Evolutionary conservation across 2,888 invertebrate species (phyloP), one percentile per base, ranked within the genome.

Genomic region (Subacronicta megacephala): DNA sequence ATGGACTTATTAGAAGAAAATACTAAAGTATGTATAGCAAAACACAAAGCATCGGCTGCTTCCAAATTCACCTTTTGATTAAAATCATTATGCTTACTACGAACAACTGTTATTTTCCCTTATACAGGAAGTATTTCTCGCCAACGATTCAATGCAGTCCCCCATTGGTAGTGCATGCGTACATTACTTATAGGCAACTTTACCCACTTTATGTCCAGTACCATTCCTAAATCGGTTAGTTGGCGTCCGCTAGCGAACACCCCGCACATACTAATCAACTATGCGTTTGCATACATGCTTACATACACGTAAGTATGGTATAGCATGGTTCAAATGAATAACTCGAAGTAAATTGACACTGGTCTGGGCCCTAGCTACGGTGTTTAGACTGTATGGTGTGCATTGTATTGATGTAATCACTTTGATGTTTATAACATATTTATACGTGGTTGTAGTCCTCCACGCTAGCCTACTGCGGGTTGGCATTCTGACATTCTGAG

Each of bases 221-320:
- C 46, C 61, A 66, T 61, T 68, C 76, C 76, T 80, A 73, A 81
- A 77, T 73, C 65, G 80, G 72, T 65, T 66, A 58, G 62, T 60
- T 66, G 51, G 69, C 75, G 77, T 80, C 80, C 78, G 82, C 57
- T 69, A 52, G 44, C 47, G 54, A 15, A 65, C 73, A 44, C 53
- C 33, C 44, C 61, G 50, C 63, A 68, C 78, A 81, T 83, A 82
- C 78, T 78, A 82, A 81, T 81, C 55, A 63, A 60, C 60, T 47
- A 15, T 55, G 37, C 52, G 72, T 69, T 67, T 65, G 49, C 71
- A 68, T 74, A 54, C 42, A 52, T 53, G 62, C 58, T 46, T 59
- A 61, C 54, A 58, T 44, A 69, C 38, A 60, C 47, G 36, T 43
- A 29, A 49, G 41, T 49, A 53, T 46, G 47, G 20, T 50, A 45